Evolutionary conservation across 2,797 vertebrate species (phyloP), one percentile per base, ranked within the genome.

Genomic region (Cygnus olor): DNA sequence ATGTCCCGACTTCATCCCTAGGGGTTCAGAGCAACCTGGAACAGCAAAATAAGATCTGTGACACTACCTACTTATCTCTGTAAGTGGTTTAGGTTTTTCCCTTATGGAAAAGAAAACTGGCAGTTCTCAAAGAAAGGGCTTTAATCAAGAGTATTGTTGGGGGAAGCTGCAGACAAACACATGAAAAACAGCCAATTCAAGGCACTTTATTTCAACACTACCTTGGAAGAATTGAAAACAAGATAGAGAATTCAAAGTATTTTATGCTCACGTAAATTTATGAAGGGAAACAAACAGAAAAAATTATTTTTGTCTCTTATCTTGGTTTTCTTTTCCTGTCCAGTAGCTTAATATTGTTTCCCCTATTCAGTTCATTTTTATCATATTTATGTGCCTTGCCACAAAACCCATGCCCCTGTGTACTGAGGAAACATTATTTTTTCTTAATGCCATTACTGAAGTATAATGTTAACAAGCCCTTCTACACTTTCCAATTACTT

Each of bases 1-100:
- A 28, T 99, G 99, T 86, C 99, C 99, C 7, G 99, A 99, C 96
- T 99, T 99, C 99, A 99, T 99, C 74, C 99, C 99, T 95, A 99
- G 97, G 58, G 99, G 99, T 97, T 99, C 99, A 36, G 99, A 99
- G 95, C 99, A 99, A 85, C 99, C 99, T 99, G 97, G 57, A 96
- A 97, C 81, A 93, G 44, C 56, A 69, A 91, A 87, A 85, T 64
- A 84, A 78, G 47, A 47, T 88, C 68, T 66, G 57, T 98, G 93
- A 94, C 47, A 53, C 79, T 81, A 83, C 32, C 34, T 84, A 84
- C 57, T 89, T 80, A 64, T 87, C 45, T 85, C 17, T 57, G 36
- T 58, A 38, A 24, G 69, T 56, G 7, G 60, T 90, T 88, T 78
- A 44, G 36, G 16, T 27, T 53, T 53, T 91, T 93, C 54, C 10